phyloP scores from a whole-genome alignment of 2,797 vertebrate species.

The Cossypha niveicapilla region DNA sequence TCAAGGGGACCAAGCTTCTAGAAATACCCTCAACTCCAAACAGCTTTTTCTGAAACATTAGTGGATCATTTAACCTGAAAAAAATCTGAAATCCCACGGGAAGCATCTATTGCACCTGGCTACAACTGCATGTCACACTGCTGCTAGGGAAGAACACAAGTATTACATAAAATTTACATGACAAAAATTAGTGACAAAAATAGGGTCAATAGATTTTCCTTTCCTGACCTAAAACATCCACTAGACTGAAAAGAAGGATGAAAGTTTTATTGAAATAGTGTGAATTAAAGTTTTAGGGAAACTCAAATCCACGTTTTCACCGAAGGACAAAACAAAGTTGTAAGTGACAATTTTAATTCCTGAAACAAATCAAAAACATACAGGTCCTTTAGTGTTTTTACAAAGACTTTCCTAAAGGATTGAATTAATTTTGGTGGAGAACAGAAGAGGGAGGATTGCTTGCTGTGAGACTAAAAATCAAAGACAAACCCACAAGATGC shows the following conservation, averaged over 20 bases:
- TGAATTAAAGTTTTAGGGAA: background rate
- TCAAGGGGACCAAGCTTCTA: background rate
- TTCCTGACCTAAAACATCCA: background rate
- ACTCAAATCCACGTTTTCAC: background rate
- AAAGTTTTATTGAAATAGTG: background rate
- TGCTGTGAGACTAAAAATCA: constrained; percentile 41
- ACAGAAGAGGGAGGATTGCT: constrained; percentile 17
- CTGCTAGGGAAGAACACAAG: background rate
- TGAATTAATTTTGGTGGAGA: constrained; percentile 18
- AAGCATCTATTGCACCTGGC: background rate
- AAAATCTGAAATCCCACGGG: background rate
- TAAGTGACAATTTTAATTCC: constrained; percentile 56
- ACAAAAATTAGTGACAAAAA: background rate
- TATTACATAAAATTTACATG: background rate
- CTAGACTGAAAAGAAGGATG: background rate
- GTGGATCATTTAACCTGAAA: background rate
- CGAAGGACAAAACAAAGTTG: background rate
- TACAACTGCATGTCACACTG: background rate
- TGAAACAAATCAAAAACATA: constrained; percentile 46
- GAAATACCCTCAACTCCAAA: background rate
- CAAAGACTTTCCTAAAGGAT: constrained; percentile 61
- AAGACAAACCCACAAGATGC: constrained; percentile 40
- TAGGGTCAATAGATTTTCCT: background rate
- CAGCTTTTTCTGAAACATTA: background rate
- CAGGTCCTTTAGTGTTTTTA: constrained; percentile 42